phyloP scores from a whole-genome alignment of 1,140 invertebrate species.

The Drosophila bipectinata region DNA sequence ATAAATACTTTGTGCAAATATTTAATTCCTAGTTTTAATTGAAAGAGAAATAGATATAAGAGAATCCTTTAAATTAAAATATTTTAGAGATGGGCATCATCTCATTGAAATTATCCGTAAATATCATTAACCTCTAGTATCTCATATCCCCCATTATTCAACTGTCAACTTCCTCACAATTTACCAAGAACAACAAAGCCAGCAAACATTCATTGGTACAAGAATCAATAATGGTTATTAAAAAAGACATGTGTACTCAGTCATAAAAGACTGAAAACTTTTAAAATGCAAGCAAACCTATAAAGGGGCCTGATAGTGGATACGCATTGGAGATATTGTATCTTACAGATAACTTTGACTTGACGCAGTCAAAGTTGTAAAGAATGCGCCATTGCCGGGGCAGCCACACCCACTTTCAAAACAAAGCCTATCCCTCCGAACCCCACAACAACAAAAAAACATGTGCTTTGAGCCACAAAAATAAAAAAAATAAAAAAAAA shows the following conservation, averaged over 20 bases:
- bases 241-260: slow-evolving; percentile 74
- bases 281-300: slow-evolving; percentile 65
- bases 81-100: too few relatives aligned
- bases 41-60: too few relatives aligned
- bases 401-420: slow-evolving; percentile 65
- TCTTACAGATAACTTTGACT: slow-evolving; percentile 55
- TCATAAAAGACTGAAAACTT: slow-evolving; percentile 60
- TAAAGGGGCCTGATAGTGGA: slow-evolving; percentile 32
- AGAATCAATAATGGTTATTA: slow-evolving; percentile 73
- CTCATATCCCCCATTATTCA: slow-evolving; percentile 13
- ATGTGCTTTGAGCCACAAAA: slow-evolving; percentile 35
- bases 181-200: slow-evolving; percentile 42
- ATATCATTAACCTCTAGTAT: background rate
- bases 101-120: background rate
- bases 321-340: slow-evolving; percentile 44
- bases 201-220: slow-evolving; percentile 11
- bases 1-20: too few relatives aligned
- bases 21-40: too few relatives aligned
- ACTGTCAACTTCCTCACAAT: slow-evolving; percentile 34
- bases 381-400: slow-evolving; percentile 59
- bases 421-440: slow-evolving; percentile 38
- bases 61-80: too few relatives aligned
- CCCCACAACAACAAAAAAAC: slow-evolving; percentile 8
- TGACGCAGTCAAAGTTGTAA: slow-evolving; percentile 50
- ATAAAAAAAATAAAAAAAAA: slow-evolving; percentile 2